Base-by-base conservation (phyloP, 2,888 invertebrate species). In the Laspeyria flexula region DNA sequence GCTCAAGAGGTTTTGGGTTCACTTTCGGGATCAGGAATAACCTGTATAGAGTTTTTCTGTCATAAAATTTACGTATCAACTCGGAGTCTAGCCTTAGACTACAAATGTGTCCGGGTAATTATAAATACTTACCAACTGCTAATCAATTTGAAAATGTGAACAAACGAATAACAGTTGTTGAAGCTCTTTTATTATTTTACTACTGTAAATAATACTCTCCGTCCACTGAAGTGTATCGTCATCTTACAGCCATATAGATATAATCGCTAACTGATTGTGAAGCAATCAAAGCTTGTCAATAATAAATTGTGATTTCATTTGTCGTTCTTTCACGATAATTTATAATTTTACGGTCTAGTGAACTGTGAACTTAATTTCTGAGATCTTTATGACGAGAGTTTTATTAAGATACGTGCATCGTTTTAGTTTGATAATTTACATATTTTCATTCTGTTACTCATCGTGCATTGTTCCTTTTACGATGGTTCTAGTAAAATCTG, bases 341-440 rank as follows among this genome's bases (percentile, higher is more conserved):
- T 33, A 48, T 12, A 12, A n/a, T 45, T 48, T 46, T 47, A 52
- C 49, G 62, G 51, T 49, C 15, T 35, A 49, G 44, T 61, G 35
- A 33, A 12, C 30, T 1, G 18, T 13, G 13, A 18, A 29, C 18
- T 35, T 46, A 33, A 34, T n/a, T 43, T 52, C 42, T 13, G 9
- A 37, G 12, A 21, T n/a, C 21, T 11, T 37, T 37, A 13, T 33
- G 3, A 25, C 7, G 25, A 7, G 5, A 6, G 7, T 7, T 6
- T 25, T 25, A 25, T 25, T 6, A 25, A 21, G 21, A 21, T 21
- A 5, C 21, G 5, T 21, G 2, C 5, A 21, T n/a, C n/a, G n/a
- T n/a, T n/a, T n/a, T n/a, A n/a, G n/a, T n/a, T n/a, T n/a, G n/a
- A n/a, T n/a, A n/a, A n/a, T n/a, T n/a, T n/a, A n/a, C n/a, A n/a